Evolutionary conservation across 1,140 invertebrate genomes (phyloP).

Genomic region (Zaprionus lachaisei): DNA sequence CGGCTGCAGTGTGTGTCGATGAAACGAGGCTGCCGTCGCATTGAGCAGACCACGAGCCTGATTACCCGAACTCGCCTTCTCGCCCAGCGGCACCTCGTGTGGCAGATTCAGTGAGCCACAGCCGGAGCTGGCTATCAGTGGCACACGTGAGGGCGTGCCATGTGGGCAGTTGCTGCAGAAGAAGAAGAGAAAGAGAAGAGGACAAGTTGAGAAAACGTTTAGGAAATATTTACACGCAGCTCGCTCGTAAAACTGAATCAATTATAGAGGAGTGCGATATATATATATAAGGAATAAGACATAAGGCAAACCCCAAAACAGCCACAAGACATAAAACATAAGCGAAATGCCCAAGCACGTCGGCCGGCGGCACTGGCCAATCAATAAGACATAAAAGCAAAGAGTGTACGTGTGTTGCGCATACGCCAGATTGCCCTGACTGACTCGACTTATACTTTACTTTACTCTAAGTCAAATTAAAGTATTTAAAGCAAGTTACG

Average conservation of each 20-base stretch:
- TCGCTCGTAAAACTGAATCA: conserved; percentile 68
- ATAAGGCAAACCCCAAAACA: conserved; percentile 44
- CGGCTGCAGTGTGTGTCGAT: conserved; percentile 73
- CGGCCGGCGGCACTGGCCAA: conserved; percentile 38
- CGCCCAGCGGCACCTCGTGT: conserved; percentile 57
- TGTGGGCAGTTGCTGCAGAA: conserved; percentile 86
- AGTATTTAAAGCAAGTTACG: not conserved
- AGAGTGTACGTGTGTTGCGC: conserved; percentile 44
- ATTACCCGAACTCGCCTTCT: conserved; percentile 39
- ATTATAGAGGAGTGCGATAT: conserved; percentile 58
- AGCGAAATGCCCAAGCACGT: conserved; percentile 39
- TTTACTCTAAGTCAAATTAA: no score
- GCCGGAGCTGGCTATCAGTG: conserved; percentile 86
- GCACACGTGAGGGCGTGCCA: conserved; percentile 90
- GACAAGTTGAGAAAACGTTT: conserved; percentile 33
- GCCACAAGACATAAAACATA: conserved; percentile 44
- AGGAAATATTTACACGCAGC: conserved; percentile 62
- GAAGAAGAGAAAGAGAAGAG: conserved; percentile 10
- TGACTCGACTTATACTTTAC: no score
- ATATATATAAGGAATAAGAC: not conserved
- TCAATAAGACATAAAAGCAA: conserved; percentile 68
- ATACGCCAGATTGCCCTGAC: conserved; percentile 20
- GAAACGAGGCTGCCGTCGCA: conserved; percentile 68
- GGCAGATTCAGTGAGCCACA: conserved; percentile 50
- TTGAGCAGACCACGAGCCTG: conserved; percentile 56